Conservation (phyloP, 92 coral and sea anemone genomes). For the Palythoa caribaeorum region DNA sequence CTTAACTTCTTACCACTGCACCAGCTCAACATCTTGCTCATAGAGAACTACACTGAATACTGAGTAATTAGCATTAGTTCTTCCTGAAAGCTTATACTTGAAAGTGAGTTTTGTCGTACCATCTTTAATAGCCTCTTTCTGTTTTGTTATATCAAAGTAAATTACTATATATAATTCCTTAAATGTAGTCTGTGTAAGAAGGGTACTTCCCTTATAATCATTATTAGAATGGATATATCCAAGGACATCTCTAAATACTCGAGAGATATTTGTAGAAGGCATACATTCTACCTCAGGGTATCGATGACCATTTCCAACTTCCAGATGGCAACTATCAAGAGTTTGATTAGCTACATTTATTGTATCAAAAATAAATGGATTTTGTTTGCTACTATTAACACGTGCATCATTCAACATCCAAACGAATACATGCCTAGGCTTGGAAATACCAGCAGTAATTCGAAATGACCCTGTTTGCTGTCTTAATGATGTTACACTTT, state of each 20-base stretch:
- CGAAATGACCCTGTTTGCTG: too few relatives aligned
- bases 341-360: background rate
- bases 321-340: background rate
- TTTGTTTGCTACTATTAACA: background rate
- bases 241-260: background rate
- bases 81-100: background rate
- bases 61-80: background rate
- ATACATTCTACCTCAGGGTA: background rate
- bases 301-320: background rate
- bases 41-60: background rate
- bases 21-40: background rate
- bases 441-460: background rate
- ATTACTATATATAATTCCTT: background rate
- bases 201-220: background rate
- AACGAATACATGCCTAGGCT: constrained; percentile 41
- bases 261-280: background rate
- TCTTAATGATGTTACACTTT: too few relatives aligned
- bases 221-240: background rate
- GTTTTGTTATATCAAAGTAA: background rate
- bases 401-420: constrained; percentile 42
- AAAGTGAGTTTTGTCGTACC: background rate
- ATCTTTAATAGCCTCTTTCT: background rate
- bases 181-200: background rate
- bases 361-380: background rate
- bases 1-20: background rate